Percentiles rank a stretch among this genome's conserved stretches.
Conservation (phyloP, 2,888 invertebrate genomes). For the Andrena haemorrhoa region DNA sequence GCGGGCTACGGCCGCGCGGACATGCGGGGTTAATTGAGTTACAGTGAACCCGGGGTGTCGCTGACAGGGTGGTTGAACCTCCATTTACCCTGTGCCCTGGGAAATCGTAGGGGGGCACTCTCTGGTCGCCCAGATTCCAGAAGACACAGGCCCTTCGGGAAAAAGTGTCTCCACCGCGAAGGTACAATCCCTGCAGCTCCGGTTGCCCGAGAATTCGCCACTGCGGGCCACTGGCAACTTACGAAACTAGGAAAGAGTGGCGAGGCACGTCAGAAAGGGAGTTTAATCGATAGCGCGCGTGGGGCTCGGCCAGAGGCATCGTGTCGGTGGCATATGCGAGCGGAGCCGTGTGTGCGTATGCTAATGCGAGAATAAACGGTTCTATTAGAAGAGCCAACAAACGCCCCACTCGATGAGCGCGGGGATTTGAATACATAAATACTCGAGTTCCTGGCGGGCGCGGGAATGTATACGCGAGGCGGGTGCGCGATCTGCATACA, state of each 20-base stretch:
- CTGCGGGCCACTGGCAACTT: neutral
- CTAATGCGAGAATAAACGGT: slow-evolving; percentile 83
- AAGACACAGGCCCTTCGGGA: no score
- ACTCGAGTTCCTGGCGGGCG: slow-evolving; percentile 73
- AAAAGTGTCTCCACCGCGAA: neutral
- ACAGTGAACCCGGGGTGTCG: neutral
- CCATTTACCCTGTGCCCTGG: neutral
- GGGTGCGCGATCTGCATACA: slow-evolving; percentile 75
- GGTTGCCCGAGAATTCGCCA: neutral
- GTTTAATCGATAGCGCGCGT: slow-evolving; percentile 54
- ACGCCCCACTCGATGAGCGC: slow-evolving; percentile 81
- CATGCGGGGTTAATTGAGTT: slow-evolving; percentile 28
- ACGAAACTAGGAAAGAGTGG: slow-evolving; percentile 6
- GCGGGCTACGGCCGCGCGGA: neutral
- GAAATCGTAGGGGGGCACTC: no score
- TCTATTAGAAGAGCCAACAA: slow-evolving; percentile 83
- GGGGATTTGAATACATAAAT: slow-evolving; percentile 84
- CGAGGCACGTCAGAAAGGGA: slow-evolving; percentile 6
- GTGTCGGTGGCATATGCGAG: slow-evolving; percentile 64
- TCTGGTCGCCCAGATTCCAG: no score
- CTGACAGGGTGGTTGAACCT: neutral
- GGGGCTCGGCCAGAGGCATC: slow-evolving; percentile 35
- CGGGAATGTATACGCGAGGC: slow-evolving; percentile 54
- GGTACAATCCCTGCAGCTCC: neutral
- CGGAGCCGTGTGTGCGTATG: slow-evolving; percentile 77